These are phyloP conservation scores for Aurelia aurita DNA, from an alignment of 30 jellyfish, hydroid and myxozoan genomes.

Conservation along the genomic window DNA sequence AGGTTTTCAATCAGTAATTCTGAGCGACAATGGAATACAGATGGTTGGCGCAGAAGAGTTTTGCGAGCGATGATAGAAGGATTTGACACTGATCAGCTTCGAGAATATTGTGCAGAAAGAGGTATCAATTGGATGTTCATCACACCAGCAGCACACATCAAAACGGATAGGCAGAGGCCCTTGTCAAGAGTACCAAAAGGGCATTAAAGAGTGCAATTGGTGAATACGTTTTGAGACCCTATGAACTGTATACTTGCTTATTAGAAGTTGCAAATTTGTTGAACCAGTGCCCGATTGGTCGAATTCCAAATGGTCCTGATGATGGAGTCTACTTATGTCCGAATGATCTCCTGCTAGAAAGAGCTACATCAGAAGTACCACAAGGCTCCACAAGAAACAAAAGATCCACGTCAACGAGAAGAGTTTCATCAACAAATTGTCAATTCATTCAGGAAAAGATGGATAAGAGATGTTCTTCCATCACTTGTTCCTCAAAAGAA, in stretches of 20 bases:
- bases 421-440: slow-evolving; percentile 74
- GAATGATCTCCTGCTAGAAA: slow-evolving; percentile 68
- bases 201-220: slow-evolving; percentile 56
- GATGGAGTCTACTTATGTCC: slow-evolving; percentile 85
- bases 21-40: slow-evolving; percentile 74
- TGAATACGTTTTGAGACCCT: slow-evolving; percentile 62
- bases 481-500: slow-evolving; percentile 52
- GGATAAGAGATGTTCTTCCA: too few relatives aligned
- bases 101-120: slow-evolving; percentile 61
- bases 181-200: slow-evolving; percentile 65
- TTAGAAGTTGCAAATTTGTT: slow-evolving; percentile 60
- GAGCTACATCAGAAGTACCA: slow-evolving; percentile 82
- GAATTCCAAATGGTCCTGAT: slow-evolving; percentile 78
- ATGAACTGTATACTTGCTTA: slow-evolving; percentile 68
- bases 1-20: slow-evolving; percentile 71
- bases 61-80: slow-evolving; percentile 64
- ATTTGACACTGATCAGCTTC: slow-evolving; percentile 51
- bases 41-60: slow-evolving; percentile 72
- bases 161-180: slow-evolving; percentile 78
- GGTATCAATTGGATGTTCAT: slow-evolving; percentile 73
- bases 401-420: slow-evolving; percentile 60
- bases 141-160: slow-evolving; percentile 80
- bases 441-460: slow-evolving; percentile 65
- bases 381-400: slow-evolving; percentile 82
- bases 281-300: slow-evolving; percentile 75